These are phyloP conservation scores for Branchellion lobata DNA, from an alignment of 2,888 invertebrate species.

Conservation along the genomic window DNA sequence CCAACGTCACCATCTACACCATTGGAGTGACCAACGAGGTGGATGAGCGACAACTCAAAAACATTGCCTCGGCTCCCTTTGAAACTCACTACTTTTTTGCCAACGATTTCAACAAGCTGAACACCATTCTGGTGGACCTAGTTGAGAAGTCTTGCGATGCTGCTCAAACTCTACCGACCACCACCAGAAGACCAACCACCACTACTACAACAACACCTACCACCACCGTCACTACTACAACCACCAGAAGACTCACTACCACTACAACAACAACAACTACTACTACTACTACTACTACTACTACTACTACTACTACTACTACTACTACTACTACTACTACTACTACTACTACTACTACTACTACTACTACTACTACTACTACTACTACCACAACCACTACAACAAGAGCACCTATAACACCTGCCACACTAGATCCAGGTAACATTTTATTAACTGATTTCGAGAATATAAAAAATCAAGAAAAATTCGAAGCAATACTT, in stretches of 20 bases:
- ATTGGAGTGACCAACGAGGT: constrained; percentile 47
- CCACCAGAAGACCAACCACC: constrained; percentile 40
- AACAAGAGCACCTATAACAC: constrained; percentile 43
- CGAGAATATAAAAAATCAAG: too few species aligned
- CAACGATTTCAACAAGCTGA: constrained; percentile 43
- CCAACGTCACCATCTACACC: constrained; percentile 44
- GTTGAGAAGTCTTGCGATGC: constrained; percentile 40
- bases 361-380: constrained; percentile 47
- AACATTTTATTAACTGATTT: too few species aligned
- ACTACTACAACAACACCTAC: constrained; percentile 47
- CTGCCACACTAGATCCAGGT: constrained; percentile 41
- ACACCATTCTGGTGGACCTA: constrained; percentile 36
- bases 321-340: constrained; percentile 48
- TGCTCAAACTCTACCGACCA: constrained; percentile 33
- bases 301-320: constrained; percentile 45
- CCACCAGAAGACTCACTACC: constrained; percentile 44
- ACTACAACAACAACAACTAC: constrained; percentile 47
- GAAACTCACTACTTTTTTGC: constrained; percentile 45
- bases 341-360: constrained; percentile 47
- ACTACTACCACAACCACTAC: constrained; percentile 45
- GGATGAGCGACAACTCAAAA: constrained; percentile 39
- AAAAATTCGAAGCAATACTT: too few species aligned
- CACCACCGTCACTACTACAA: constrained; percentile 42
- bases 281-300: constrained; percentile 48
- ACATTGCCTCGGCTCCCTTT: constrained; percentile 35